phyloP scores from a whole-genome alignment of 2,113 vertebrate species.

The Microcebus murinus region DNA sequence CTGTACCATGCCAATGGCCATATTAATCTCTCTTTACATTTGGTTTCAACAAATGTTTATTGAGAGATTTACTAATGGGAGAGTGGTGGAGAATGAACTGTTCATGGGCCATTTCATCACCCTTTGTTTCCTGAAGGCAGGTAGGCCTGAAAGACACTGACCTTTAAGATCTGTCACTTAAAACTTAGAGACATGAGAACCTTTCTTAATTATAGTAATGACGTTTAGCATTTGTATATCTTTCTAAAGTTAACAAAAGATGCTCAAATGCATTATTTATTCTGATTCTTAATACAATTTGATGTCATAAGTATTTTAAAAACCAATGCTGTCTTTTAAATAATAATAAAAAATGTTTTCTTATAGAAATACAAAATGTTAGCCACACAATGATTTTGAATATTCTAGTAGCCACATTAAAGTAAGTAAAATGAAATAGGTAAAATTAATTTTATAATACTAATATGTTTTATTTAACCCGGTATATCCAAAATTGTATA shows the following conservation, averaged over 20 bases:
- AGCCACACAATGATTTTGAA: constrained; percentile 32
- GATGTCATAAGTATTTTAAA: neutral
- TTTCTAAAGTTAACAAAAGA: neutral
- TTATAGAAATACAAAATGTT: constrained; percentile 26
- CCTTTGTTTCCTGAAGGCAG: constrained; percentile 2
- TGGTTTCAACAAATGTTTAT: constrained; percentile 51
- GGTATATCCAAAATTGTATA: neutral
- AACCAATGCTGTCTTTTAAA: neutral
- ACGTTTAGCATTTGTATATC: neutral
- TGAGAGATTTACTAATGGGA: constrained; percentile 27
- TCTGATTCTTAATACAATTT: constrained; percentile 14
- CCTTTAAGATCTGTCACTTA: neutral
- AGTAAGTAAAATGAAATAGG: neutral
- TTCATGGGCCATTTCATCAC: neutral
- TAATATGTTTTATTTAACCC: neutral
- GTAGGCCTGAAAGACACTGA: neutral
- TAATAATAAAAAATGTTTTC: neutral
- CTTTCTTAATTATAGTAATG: neutral
- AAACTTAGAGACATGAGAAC: neutral
- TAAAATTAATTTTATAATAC: neutral
- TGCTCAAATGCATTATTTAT: neutral
- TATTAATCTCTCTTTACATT: constrained; percentile 44
- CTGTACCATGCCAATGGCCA: neutral
- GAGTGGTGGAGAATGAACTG: constrained; percentile 11
- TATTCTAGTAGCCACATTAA: neutral